Base-by-base conservation (phyloP, 2,888 invertebrate species). In the Lochmaea capreae region DNA sequence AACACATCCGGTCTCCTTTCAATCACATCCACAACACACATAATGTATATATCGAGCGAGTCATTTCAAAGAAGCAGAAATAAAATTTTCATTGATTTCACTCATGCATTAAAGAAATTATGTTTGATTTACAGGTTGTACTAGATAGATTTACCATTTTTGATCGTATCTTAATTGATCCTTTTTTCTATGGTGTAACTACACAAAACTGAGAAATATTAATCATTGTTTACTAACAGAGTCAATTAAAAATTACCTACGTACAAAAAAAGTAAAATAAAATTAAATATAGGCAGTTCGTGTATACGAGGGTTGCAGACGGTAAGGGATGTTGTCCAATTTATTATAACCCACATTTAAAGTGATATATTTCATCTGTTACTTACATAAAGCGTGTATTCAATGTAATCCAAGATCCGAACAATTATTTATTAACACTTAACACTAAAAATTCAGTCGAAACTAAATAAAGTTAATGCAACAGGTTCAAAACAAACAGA, bases 1-100 rank as follows among this genome's bases (percentile, higher is more conserved):
- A 16, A 16, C 16, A 65, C 73, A 68, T 73, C 73, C 73, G 73
- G 68, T 65, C 69, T 57, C 68, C 69, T 73, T 69, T 69, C 69
- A 33, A 26, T 61, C 61, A 33, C 18, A 22, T 18, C 39, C 26
- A 22, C 61, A 54, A 69, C 18, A 62, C 61, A 62, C 49, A 46
- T 46, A 16, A 62, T 46, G 52, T 61, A 22, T 61, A 22, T 18
- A 58, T 16, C 43, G 59, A 26, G 14, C 46, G 57, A 59, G 61
- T 52, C 39, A 69, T 62, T 16, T 22, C 11, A 12, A 63, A 63
- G 54, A 62, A 61, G 43, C 33, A 22, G 59, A 65, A 68, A 46
- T 61, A 33, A n/a, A 59, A 67, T 54, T 62, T 52, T 72, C 66
- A 65, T 58, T 69, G 68, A 43, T 73, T 57, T 61, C 59, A 66